phyloP scores from a whole-genome alignment of 2,888 invertebrate species.

The Ectobius pallidus region DNA sequence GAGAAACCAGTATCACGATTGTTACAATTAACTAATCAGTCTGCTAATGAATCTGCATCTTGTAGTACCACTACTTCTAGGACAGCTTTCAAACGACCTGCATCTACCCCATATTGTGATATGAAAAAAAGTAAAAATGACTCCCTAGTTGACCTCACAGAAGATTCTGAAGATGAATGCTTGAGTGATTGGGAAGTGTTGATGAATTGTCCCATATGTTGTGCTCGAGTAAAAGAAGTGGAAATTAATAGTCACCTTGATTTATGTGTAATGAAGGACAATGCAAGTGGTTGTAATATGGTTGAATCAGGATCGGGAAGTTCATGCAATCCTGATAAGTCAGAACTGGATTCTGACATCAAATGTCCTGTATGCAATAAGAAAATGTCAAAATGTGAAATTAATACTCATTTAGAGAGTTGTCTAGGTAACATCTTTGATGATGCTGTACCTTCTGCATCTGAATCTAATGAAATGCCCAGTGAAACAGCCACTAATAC shows the following conservation, averaged over 20 bases:
- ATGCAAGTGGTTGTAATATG: not conserved
- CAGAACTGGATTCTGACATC: not conserved
- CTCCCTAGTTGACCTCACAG: not conserved
- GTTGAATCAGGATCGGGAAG: not conserved
- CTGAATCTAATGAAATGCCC: not conserved
- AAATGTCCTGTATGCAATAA: constrained; percentile 14
- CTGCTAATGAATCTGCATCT: not conserved
- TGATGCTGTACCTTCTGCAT: not conserved
- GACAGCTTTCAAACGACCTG: not conserved
- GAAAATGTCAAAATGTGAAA: not conserved
- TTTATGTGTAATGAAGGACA: constrained; percentile 17
- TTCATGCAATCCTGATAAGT: no score
- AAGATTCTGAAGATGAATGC: not conserved
- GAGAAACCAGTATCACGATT: not conserved
- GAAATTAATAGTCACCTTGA: constrained; percentile 53
- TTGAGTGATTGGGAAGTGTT: constrained; percentile 32
- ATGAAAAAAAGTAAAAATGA: not conserved
- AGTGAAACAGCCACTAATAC: not conserved
- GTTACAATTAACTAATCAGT: not conserved
- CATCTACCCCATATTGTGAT: not conserved
- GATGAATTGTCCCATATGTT: constrained; percentile 63
- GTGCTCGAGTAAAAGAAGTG: constrained; percentile 50
- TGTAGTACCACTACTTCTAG: not conserved
- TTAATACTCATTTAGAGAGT: not conserved
- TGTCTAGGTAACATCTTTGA: constrained; percentile 8